Percentiles rank a stretch among this genome's conserved stretches.
These are phyloP conservation scores for Tenthredo scrophulariae DNA, from an alignment of 2,888 invertebrate genomes.

Conservation along the genomic window DNA sequence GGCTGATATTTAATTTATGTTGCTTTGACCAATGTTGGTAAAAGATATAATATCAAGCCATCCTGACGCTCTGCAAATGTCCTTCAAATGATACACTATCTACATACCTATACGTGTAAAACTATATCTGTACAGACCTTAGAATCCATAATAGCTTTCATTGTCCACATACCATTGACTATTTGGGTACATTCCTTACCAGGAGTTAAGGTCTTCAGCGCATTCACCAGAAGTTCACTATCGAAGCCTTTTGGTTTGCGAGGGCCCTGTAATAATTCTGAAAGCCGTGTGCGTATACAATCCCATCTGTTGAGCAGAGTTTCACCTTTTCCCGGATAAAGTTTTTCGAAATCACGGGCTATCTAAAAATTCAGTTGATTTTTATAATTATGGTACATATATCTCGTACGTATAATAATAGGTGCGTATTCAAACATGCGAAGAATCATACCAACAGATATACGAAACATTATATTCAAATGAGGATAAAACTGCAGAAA, in stretches of 20 bases:
- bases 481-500: too few species aligned
- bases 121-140: too few species aligned
- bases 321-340: constrained; percentile 7
- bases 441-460: too few species aligned
- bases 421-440: too few species aligned
- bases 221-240: neutral
- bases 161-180: neutral
- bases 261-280: constrained; percentile 2
- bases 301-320: neutral
- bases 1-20: constrained; percentile 8
- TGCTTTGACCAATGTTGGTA: neutral
- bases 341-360: constrained; percentile 5
- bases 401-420: too few species aligned
- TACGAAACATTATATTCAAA: too few species aligned
- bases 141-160: too few species aligned
- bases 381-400: too few species aligned
- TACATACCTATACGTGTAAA: too few species aligned
- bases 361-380: too few species aligned
- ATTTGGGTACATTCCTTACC: neutral
- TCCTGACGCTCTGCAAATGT: neutral
- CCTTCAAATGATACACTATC: too few species aligned
- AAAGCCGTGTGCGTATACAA: neutral
- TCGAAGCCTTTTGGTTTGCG: constrained; percentile 6
- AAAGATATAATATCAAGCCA: neutral
- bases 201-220: neutral